Evolutionary conservation across 2,888 invertebrate species (phyloP).

Genomic region (Drosophila meridiana): DNA sequence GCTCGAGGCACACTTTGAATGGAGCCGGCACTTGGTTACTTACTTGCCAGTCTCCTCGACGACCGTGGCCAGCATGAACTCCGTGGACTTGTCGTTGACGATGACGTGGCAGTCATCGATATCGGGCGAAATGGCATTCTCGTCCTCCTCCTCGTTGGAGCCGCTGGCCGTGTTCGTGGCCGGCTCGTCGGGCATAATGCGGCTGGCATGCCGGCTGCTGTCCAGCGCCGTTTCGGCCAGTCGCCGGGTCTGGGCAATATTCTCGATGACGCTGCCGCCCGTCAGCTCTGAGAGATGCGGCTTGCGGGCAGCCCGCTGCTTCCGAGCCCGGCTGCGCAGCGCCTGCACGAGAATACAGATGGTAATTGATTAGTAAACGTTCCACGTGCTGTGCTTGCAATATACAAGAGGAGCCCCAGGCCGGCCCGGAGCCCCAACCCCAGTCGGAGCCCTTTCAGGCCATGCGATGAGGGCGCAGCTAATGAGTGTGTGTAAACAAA

Average conservation of each 20-base stretch:
- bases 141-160: slow-evolving; percentile 94
- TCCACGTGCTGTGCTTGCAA: neutral
- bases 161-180: slow-evolving; percentile 96
- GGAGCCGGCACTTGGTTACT: slow-evolving; percentile 85
- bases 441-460: neutral
- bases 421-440: neutral
- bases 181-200: slow-evolving; percentile 89
- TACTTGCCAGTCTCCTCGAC: slow-evolving; percentile 92
- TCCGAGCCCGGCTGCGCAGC: slow-evolving; percentile 92
- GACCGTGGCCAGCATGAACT: slow-evolving; percentile 95
- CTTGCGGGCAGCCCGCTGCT: slow-evolving; percentile 92
- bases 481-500: slow-evolving; percentile 7
- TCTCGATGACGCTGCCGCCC: slow-evolving; percentile 94
- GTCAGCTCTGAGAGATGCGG: slow-evolving; percentile 90
- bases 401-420: neutral
- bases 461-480: neutral
- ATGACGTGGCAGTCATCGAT: slow-evolving; percentile 93
- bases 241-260: slow-evolving; percentile 92
- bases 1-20: slow-evolving; percentile 5
- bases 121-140: slow-evolving; percentile 88
- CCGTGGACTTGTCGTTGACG: slow-evolving; percentile 95
- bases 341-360: slow-evolving; percentile 87
- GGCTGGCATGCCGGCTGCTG: slow-evolving; percentile 85
- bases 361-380: slow-evolving; percentile 8
- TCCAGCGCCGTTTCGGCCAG: slow-evolving; percentile 92